A percentile compares a stretch with the other conserved stretches of the same genome.
These are phyloP conservation scores for Sardina pilchardus DNA, from an alignment of 2,113 vertebrate genomes.

Conservation along the genomic window DNA sequence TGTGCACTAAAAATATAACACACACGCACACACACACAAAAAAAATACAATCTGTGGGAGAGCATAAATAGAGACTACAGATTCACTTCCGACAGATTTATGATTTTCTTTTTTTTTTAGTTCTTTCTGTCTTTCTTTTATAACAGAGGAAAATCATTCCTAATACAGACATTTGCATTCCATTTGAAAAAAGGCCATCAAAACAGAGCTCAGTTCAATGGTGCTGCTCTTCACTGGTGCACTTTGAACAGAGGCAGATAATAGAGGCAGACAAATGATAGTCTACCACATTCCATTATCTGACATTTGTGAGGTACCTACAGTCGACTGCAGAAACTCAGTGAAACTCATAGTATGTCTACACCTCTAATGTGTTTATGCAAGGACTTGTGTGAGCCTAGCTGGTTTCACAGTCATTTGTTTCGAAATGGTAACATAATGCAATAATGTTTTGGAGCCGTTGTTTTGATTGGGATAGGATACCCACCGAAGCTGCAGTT, in stretches of 20 bases:
- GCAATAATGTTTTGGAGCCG: constrained; percentile 75
- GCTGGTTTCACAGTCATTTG: constrained; percentile 70
- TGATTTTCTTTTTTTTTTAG: not conserved
- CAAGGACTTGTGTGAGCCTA: constrained; percentile 49
- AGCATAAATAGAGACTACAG: constrained; percentile 4
- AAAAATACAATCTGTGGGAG: not conserved
- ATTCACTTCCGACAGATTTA: not conserved
- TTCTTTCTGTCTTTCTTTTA: not conserved
- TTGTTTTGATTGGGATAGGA: constrained; percentile 78
- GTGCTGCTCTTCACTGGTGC: not conserved
- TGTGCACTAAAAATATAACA: constrained; percentile 43
- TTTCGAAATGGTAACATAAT: constrained; percentile 79
- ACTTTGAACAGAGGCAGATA: not conserved
- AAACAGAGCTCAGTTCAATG: not conserved
- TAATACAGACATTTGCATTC: constrained; percentile 57
- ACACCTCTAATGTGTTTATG: constrained; percentile 65
- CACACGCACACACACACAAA: constrained; percentile 30
- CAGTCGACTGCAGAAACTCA: constrained; percentile 8
- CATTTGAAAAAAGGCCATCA: constrained; percentile 28
- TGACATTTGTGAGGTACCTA: constrained; percentile 2
- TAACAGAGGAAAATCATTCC: constrained; percentile 39
- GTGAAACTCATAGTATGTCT: constrained; percentile 54
- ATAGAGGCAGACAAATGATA: not conserved
- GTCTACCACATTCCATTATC: constrained; percentile 1
- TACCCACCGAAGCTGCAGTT: constrained; percentile 67